These are phyloP conservation scores for Phrixothrix hirtus DNA, from an alignment of 2,888 invertebrate genomes.

Conservation along the genomic window DNA sequence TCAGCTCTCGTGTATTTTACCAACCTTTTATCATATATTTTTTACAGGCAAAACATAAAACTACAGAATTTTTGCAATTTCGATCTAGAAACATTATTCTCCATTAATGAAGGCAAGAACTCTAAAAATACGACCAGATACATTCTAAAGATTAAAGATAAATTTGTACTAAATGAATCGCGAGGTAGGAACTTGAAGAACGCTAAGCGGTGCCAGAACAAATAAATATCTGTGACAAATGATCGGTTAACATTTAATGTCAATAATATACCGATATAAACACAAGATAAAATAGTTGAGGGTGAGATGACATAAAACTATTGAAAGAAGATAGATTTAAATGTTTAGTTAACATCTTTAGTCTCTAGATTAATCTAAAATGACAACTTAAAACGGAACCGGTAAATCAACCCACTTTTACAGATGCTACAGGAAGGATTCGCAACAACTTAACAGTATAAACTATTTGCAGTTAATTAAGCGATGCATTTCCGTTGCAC, in stretches of 20 bases:
- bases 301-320: background rate
- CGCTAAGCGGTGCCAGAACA: constrained; percentile 19
- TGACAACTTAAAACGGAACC: constrained; percentile 10
- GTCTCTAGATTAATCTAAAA: background rate
- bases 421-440: constrained; percentile 14
- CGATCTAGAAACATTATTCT: no score
- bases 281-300: no score
- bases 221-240: constrained; percentile 15
- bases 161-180: constrained; percentile 19
- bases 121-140: background rate
- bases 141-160: constrained; percentile 4
- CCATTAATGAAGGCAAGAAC: no score
- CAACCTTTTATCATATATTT: no score
- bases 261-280: no score
- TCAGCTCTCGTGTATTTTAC: no score
- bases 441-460: constrained; percentile 13
- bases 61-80: no score
- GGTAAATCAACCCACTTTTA: constrained; percentile 12
- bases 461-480: constrained; percentile 33
- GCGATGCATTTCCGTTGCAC: constrained; percentile 37
- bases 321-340: no score
- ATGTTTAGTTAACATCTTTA: no score
- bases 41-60: background rate
- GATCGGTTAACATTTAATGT: no score
- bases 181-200: constrained; percentile 15